Base-by-base conservation (phyloP, 2,888 invertebrate species). In the Phoenoteleia sp. region DNA sequence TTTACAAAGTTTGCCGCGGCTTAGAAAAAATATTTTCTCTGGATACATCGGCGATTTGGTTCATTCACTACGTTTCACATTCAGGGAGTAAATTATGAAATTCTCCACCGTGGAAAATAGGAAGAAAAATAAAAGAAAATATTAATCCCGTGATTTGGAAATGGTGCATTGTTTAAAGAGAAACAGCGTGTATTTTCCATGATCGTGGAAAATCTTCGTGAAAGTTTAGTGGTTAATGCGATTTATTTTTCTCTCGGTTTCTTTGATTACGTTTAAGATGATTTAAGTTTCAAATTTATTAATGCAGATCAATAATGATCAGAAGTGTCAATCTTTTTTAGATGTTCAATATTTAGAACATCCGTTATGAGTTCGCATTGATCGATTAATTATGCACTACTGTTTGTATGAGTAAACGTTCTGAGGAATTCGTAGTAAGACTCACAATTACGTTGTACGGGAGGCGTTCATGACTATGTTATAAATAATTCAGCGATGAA, bases 21-120 rank as follows among this genome's bases (percentile, higher is more conserved):
- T n/a, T 15, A 36, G 39, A 80, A 84, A 71, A 76, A 75, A 45
- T 76, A 39, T 66, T 82, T 77, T 69, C 11, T 13, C 23, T 33
- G 27, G 39, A 60, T 27, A 54, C 71, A 71, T 76, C 17, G 58
- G 76, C 64, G 62, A 71, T 76, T 82, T 72, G n/a, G 71, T 76
- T 77, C 67, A 29, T 67, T 58, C 64, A 21, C 36, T 39, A 9
- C 66, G 15, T 56, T 72, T 52, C 58, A 36, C 5, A 47, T 58
- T 52, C 42, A 27, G 45, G 17, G 17, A 47, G 66, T 49, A 49
- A 54, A 72, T 80, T 71, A 62, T 69, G 36, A 54, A 71, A 64
- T n/a, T 71, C 36, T 69, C 54, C 71, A 54, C 33, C 36, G 47
- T 42, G 5, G 15, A 54, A 62, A 79, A 69, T 62, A 52, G n/a